A percentile compares a stretch with the other conserved stretches of the same genome.
Conservation (phyloP, 2,888 invertebrate species). For the Orthonevra nobilis region DNA sequence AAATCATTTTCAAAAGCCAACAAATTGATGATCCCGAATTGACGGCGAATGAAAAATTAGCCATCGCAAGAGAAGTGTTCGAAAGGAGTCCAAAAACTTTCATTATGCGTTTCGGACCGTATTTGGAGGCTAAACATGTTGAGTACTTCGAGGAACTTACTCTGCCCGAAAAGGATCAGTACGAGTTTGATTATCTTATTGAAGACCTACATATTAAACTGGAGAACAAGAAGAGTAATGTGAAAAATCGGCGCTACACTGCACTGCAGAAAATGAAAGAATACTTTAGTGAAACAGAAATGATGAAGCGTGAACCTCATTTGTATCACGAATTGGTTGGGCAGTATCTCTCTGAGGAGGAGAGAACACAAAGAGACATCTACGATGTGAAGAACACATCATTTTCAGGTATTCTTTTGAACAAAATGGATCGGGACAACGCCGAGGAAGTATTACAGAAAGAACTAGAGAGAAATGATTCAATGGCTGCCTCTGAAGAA, state of each 20-base stretch:
- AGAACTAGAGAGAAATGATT: slow-evolving; percentile 75
- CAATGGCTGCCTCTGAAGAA: slow-evolving; percentile 74
- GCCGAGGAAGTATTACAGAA: slow-evolving; percentile 82
- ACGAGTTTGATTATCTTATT: slow-evolving; percentile 85
- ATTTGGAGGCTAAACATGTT: slow-evolving; percentile 86
- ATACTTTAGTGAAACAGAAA: slow-evolving; percentile 95
- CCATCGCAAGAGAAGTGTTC: slow-evolving; percentile 85
- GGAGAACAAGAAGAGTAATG: slow-evolving; percentile 81
- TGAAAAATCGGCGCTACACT: slow-evolving; percentile 90
- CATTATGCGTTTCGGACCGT: slow-evolving; percentile 88
- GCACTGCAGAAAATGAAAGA: slow-evolving; percentile 85
- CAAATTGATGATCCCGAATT: slow-evolving; percentile 90
- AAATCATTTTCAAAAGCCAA: slow-evolving; percentile 88
- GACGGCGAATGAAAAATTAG: slow-evolving; percentile 84
- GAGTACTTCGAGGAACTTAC: slow-evolving; percentile 83
- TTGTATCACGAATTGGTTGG: slow-evolving; percentile 95
- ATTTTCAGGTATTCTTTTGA: slow-evolving; percentile 89
- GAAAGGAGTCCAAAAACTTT: slow-evolving; percentile 86
- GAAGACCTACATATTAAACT: slow-evolving; percentile 83
- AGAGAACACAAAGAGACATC: slow-evolving; percentile 85
- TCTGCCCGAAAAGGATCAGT: slow-evolving; percentile 77
- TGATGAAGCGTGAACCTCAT: slow-evolving; percentile 95
- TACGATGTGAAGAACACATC: slow-evolving; percentile 82
- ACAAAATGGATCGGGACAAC: slow-evolving; percentile 88
- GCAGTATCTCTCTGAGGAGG: slow-evolving; percentile 89